phyloP scores from a whole-genome alignment of 2,888 invertebrate genomes.

The Proisotoma minuta region DNA sequence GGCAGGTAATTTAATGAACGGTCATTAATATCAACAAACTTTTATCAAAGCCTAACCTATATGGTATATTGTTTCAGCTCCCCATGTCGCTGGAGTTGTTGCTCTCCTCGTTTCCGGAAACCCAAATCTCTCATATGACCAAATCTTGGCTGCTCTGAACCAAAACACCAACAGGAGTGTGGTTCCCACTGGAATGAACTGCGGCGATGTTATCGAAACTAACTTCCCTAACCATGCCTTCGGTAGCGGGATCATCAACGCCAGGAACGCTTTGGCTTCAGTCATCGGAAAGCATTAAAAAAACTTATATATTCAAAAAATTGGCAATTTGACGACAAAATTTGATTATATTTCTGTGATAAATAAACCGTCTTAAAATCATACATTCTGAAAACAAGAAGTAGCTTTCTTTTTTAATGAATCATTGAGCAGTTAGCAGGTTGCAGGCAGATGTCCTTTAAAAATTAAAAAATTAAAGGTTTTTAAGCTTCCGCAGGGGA shows the following conservation, averaged over 20 bases:
- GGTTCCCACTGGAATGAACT: background rate
- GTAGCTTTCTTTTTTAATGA: too few species aligned
- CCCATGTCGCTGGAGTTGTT: constrained; percentile 23
- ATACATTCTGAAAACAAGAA: too few species aligned
- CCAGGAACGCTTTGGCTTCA: background rate
- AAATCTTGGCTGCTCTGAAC: background rate
- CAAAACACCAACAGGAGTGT: background rate
- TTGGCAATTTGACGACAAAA: too few species aligned
- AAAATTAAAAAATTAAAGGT: too few species aligned
- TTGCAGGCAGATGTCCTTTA: too few species aligned
- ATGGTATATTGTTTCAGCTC: too few species aligned
- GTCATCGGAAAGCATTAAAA: too few species aligned
- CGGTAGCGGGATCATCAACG: constrained; percentile 1
- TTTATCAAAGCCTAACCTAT: background rate
- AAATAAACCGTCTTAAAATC: too few species aligned
- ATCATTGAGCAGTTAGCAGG: too few species aligned
- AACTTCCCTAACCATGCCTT: constrained; percentile 7
- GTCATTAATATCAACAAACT: background rate
- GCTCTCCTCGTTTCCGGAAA: constrained; percentile 18
- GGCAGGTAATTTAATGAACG: constrained; percentile 6
- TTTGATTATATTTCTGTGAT: too few species aligned
- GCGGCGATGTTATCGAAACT: background rate
- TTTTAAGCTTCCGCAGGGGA: too few species aligned
- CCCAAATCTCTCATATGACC: constrained; percentile 2
- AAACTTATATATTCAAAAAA: too few species aligned